Evolutionary conservation across 2,113 vertebrate species (phyloP).

Genomic region (Neolamprologus caudopunctatus): DNA sequence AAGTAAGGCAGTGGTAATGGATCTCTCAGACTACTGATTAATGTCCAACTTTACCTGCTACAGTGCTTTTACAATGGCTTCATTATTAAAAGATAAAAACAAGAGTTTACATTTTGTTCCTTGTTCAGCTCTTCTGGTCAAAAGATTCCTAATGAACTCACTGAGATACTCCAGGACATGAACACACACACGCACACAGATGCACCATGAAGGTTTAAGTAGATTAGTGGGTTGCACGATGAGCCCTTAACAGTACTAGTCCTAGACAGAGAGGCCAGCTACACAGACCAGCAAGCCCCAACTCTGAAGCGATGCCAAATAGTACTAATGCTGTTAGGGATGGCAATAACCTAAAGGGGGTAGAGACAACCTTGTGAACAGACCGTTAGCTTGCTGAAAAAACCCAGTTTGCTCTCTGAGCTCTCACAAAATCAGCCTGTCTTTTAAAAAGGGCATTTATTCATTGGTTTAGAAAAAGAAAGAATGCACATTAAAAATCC

Average conservation of each 20-base stretch:
- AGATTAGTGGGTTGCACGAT: constrained; percentile 31
- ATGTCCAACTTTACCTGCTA: not conserved
- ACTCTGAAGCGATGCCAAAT: not conserved
- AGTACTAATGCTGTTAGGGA: not conserved
- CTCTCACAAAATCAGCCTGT: not conserved
- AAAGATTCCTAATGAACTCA: not conserved
- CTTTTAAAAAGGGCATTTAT: not conserved
- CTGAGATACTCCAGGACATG: not conserved
- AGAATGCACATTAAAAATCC: not conserved
- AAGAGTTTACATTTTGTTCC: not conserved
- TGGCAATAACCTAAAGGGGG: not conserved
- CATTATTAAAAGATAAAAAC: not conserved
- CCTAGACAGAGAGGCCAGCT: not conserved
- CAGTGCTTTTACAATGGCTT: not conserved
- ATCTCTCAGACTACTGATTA: not conserved
- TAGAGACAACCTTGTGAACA: not conserved
- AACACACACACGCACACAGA: not conserved
- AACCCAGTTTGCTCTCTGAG: not conserved
- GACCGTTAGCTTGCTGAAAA: not conserved
- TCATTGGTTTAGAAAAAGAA: not conserved
- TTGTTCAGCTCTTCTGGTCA: not conserved
- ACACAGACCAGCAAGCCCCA: not conserved
- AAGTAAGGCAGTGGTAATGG: not conserved
- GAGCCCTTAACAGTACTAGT: constrained; percentile 30
- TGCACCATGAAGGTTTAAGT: constrained; percentile 10